Percentiles rank a stretch among this genome's conserved stretches.
phyloP scores from a whole-genome alignment of 2,888 invertebrate genomes.

The Sesia apiformis region DNA sequence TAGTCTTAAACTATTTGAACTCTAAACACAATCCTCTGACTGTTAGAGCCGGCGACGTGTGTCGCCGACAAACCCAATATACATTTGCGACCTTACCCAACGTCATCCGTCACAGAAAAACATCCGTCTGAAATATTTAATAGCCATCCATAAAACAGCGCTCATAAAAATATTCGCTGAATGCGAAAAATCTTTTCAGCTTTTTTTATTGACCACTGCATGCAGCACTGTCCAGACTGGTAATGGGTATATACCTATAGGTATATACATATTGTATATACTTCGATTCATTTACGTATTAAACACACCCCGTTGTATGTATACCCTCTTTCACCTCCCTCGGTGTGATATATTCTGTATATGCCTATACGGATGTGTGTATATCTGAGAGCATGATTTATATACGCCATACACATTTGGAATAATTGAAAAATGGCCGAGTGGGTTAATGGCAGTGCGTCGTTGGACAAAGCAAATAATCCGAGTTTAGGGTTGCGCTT shows the following conservation, averaged over 20 bases:
- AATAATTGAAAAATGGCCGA: constrained; percentile 71
- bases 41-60: no score
- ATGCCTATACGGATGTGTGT: neutral
- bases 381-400: constrained; percentile 42
- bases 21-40: no score
- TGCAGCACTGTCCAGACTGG: constrained; percentile 34
- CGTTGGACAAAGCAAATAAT: constrained; percentile 52
- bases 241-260: constrained; percentile 32
- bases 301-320: constrained; percentile 40
- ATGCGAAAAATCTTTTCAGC: constrained; percentile 21
- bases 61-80: no score
- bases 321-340: constrained; percentile 18
- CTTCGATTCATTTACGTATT: constrained; percentile 60
- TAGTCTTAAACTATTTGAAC: no score
- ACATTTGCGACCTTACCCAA: no score
- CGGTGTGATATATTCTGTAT: constrained; percentile 8
- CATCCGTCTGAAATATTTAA: no score
- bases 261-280: constrained; percentile 29
- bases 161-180: neutral
- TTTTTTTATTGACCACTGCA: constrained; percentile 18
- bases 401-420: constrained; percentile 62
- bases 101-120: no score
- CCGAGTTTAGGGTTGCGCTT: constrained; percentile 27
- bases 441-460: constrained; percentile 39
- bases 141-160: no score